Conservation (phyloP, 2,797 vertebrate species). For the Artibeus lituratus region DNA sequence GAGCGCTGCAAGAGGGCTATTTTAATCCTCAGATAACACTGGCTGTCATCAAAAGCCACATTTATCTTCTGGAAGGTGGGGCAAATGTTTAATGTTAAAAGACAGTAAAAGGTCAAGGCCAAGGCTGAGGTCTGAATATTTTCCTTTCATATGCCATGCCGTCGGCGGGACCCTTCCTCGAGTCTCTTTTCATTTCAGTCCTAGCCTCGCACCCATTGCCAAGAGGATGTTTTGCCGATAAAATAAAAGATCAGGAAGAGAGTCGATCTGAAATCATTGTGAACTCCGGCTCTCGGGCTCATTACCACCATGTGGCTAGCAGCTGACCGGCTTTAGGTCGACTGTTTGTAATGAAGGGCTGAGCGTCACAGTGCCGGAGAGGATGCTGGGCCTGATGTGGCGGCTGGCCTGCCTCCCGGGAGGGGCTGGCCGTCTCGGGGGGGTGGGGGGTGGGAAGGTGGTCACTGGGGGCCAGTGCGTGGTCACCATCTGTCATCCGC, state of each 20-base stretch:
- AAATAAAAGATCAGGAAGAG: constrained; percentile 85
- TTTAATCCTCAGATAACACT: constrained; percentile 95
- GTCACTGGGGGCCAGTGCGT: background rate
- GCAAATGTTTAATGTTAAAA: constrained; percentile 87
- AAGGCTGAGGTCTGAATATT: constrained; percentile 83
- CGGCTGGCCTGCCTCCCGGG: constrained; percentile 71
- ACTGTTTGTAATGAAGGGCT: constrained; percentile 87
- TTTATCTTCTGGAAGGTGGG: constrained; percentile 88
- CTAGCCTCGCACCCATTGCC: constrained; percentile 76
- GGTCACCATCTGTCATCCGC: background rate
- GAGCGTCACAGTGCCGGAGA: constrained; percentile 72
- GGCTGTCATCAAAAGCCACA: constrained; percentile 91
- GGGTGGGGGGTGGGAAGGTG: background rate
- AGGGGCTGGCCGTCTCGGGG: constrained; percentile 1
- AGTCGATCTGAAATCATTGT: constrained; percentile 92
- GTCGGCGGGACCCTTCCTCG: constrained; percentile 75
- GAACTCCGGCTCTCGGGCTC: constrained; percentile 87
- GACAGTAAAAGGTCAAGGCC: constrained; percentile 87
- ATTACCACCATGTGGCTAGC: constrained; percentile 95
- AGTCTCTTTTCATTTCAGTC: constrained; percentile 79
- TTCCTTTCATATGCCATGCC: constrained; percentile 75
- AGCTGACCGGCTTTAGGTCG: constrained; percentile 93
- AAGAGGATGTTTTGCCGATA: constrained; percentile 86
- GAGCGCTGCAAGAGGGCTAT: constrained; percentile 92
- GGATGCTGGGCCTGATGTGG: background rate